Evolutionary conservation across 2,113 vertebrate genomes (phyloP).

Genomic region (Oostethus manadensis): DNA sequence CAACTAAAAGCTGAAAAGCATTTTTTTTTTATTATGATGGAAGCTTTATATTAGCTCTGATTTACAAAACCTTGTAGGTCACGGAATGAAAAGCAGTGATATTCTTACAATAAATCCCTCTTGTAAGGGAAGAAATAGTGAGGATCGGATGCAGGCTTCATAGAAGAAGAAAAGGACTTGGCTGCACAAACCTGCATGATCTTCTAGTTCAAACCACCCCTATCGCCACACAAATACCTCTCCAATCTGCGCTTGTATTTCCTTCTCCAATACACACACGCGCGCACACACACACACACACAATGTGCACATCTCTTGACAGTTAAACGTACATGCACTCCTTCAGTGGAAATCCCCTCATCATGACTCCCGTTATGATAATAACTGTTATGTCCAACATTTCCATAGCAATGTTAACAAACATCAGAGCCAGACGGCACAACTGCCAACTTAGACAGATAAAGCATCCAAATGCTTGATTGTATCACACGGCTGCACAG

Average conservation of each 20-base stretch:
- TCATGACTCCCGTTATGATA: slow-evolving; percentile 40
- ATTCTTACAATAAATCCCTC: not conserved
- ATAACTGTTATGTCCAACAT: slow-evolving; percentile 55
- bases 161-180: slow-evolving; percentile 22
- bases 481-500: slow-evolving; percentile 10
- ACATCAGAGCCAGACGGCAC: slow-evolving; percentile 30
- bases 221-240: slow-evolving; percentile 30
- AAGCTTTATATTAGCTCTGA: not conserved
- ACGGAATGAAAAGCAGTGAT: slow-evolving; percentile 5
- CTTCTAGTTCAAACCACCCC: slow-evolving; percentile 29
- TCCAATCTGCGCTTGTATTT: slow-evolving; percentile 19
- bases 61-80: not conserved
- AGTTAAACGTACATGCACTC: not conserved
- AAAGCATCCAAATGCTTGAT: slow-evolving; percentile 33
- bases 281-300: slow-evolving; percentile 1
- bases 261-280: not conserved
- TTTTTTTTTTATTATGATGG: not conserved
- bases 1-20: not conserved
- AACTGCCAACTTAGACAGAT: slow-evolving; percentile 34
- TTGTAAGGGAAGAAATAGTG: not conserved
- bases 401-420: slow-evolving; percentile 49
- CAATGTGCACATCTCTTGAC: not conserved
- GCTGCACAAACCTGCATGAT: slow-evolving; percentile 20
- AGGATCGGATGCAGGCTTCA: slow-evolving; percentile 7
- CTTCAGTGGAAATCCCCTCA: slow-evolving; percentile 54